Percentiles rank a stretch among this genome's conserved stretches.
Conservation (phyloP, 2,113 vertebrate genomes). For the Pogona vitticeps region DNA sequence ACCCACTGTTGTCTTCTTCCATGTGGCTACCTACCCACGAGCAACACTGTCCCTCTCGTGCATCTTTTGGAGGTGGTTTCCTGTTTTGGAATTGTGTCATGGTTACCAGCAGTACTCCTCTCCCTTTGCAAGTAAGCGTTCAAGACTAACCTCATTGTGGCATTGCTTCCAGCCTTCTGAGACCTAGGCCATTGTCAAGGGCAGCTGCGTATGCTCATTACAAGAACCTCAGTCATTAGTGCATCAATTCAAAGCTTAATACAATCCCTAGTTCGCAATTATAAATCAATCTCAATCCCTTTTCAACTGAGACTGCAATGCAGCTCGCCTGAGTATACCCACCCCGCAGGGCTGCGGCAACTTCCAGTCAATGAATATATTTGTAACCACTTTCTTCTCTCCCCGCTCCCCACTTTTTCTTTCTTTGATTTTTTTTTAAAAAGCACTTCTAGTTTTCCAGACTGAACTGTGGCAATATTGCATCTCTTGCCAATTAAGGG, state of each 20-base stretch:
- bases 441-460: neutral
- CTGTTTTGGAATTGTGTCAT: neutral
- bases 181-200: conserved; percentile 63
- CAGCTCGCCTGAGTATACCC: conserved; percentile 14
- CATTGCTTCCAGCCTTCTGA: conserved; percentile 43
- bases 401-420: no score
- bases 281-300: conserved; percentile 55
- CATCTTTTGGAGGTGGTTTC: neutral
- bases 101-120: neutral
- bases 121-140: neutral
- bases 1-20: neutral
- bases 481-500: neutral
- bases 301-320: conserved; percentile 40
- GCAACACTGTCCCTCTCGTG: neutral
- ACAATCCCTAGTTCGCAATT: conserved; percentile 40
- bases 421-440: neutral
- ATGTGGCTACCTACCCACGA: neutral
- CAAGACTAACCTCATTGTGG: conserved; percentile 31
- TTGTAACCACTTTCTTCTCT: neutral
- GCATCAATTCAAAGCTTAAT: conserved; percentile 52
- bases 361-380: conserved; percentile 23
- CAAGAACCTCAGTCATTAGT: conserved; percentile 58
- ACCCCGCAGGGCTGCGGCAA: conserved; percentile 8
- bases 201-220: conserved; percentile 68
- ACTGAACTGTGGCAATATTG: neutral